Base-by-base conservation (phyloP, 2,888 invertebrate species). In the Brassicogethes aeneus region DNA sequence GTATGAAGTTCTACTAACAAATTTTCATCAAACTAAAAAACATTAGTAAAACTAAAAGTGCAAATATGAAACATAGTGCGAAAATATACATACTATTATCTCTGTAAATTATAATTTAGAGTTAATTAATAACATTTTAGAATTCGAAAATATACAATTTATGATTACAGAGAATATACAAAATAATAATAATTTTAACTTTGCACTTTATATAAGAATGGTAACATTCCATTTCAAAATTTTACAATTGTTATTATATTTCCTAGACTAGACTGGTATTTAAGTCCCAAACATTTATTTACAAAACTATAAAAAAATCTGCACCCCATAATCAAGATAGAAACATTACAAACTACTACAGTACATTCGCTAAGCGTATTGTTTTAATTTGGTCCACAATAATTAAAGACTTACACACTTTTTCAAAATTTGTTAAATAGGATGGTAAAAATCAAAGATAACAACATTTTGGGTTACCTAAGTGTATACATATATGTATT, bases 1-100 rank as follows among this genome's bases (percentile, higher is more conserved):
- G 68, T 60, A 68, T 64, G 68, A 65, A 61, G 60, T 65, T 66
- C 64, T 62, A 62, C 60, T 62, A 61, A 60, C 53, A 58, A 10
- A 57, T 46, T 50, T 59, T 60, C 50, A 29, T 31, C 40, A 8
- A 30, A 17, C 23, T 35, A 60, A 59, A 53, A 46, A 52, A 59
- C 53, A 45, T 52, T 53, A 60, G 55, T 63, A 65, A 65, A 66
- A 65, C 63, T 57, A 39, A 51, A 59, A 63, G 66, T 66, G 66
- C 64, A 65, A 61, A 61, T 62, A 58, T 58, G 54, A 54, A 58
- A 56, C 47, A 54, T 50, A 47, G 60, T 61, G 59, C 57, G 48
- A 48, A 10, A 23, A 7, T 23, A 5, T 23, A 7, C 23, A 23
- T 23, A 5, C 23, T 23, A 23, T 10, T 23, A 23, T 23, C 23